These are phyloP conservation scores for Pseudocheirus occidentalis DNA, from an alignment of 2,797 vertebrate species.

Conservation along the genomic window DNA sequence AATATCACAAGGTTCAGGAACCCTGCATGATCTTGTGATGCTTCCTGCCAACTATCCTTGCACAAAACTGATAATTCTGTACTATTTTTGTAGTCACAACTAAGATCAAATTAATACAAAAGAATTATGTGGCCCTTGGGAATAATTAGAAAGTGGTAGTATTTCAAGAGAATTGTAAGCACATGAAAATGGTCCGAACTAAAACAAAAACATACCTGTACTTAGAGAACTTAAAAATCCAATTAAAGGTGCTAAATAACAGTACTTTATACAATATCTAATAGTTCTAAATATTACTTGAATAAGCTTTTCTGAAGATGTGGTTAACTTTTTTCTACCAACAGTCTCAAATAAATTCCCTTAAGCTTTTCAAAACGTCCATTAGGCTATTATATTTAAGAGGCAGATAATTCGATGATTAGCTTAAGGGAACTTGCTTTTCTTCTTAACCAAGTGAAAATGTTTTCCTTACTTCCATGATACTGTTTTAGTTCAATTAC, in stretches of 20 bases:
- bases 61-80: neutral
- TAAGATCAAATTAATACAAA: neutral
- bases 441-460: neutral
- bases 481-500: conserved; percentile 57
- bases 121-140: neutral
- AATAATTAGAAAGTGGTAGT: neutral
- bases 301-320: conserved; percentile 59
- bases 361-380: conserved; percentile 25
- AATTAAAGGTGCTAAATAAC: conserved; percentile 32
- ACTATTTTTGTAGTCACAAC: neutral
- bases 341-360: conserved; percentile 58
- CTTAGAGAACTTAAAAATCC: conserved; percentile 62
- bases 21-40: accelerated
- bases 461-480: conserved; percentile 58
- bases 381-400: conserved; percentile 51
- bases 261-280: conserved; percentile 42
- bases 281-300: conserved; percentile 63
- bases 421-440: conserved; percentile 43
- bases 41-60: too few relatives aligned
- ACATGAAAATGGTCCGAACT: neutral
- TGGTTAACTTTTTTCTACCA: conserved; percentile 37
- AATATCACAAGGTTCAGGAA: accelerated
- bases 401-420: conserved; percentile 32
- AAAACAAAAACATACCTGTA: conserved; percentile 60
- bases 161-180: neutral